These are phyloP conservation scores for Octopus bimaculoides DNA, from an alignment of 1,140 invertebrate species.

Conservation along the genomic window DNA sequence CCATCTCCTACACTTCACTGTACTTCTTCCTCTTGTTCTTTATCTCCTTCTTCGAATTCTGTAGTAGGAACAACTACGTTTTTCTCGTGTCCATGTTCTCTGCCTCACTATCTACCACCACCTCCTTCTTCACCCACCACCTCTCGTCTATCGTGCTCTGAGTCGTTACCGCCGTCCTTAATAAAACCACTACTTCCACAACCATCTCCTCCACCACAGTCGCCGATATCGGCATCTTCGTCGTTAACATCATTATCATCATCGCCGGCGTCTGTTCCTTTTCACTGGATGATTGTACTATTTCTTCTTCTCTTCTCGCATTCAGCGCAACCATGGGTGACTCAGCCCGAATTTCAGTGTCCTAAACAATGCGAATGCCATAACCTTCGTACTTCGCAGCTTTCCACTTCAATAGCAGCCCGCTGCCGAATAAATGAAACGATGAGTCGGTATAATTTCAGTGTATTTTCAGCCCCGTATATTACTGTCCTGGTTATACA, in stretches of 20 bases:
- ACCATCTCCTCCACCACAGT: too few species aligned
- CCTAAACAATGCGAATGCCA: slow-evolving; percentile 6
- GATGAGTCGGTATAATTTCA: slow-evolving; percentile 2
- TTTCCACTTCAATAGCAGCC: neutral
- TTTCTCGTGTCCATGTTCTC: neutral
- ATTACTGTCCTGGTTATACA: slow-evolving; percentile 1
- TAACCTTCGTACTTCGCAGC: neutral
- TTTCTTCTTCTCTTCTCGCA: too few species aligned
- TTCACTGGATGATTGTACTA: too few species aligned
- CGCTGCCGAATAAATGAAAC: neutral
- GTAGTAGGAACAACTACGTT: neutral
- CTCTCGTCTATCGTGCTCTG: too few species aligned
- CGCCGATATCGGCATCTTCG: too few species aligned
- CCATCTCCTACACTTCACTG: neutral
- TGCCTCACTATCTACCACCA: neutral
- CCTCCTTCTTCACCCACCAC: neutral
- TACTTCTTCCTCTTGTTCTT: neutral
- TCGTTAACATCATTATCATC: too few species aligned
- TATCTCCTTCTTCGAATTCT: neutral
- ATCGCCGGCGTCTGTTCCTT: too few species aligned
- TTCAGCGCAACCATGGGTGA: too few species aligned
- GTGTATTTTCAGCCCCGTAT: neutral
- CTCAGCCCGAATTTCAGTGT: neutral
- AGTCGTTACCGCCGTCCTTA: too few species aligned
- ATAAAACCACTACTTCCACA: too few species aligned